These are phyloP conservation scores for Diogma glabrata DNA, from an alignment of 2,888 invertebrate species.

Conservation along the genomic window DNA sequence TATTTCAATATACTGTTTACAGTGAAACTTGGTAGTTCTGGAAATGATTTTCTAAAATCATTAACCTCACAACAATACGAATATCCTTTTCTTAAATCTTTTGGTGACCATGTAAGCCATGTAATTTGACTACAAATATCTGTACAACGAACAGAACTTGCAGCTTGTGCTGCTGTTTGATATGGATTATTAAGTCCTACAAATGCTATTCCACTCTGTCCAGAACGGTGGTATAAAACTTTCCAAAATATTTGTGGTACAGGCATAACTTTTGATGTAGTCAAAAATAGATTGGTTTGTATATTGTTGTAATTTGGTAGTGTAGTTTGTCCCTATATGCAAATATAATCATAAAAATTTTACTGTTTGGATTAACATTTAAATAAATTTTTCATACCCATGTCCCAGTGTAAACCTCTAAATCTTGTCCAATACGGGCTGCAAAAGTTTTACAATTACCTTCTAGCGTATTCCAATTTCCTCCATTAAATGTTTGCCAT, in stretches of 20 bases:
- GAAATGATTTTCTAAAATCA: constrained; percentile 19
- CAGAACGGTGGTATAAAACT: constrained; percentile 31
- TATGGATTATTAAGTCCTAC: constrained; percentile 37
- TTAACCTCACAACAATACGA: constrained; percentile 32
- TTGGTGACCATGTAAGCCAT: constrained; percentile 26
- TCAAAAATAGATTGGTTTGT: constrained; percentile 25
- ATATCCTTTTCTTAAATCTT: constrained; percentile 23
- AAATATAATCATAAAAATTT: constrained; percentile 30
- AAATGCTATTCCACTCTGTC: constrained; percentile 31
- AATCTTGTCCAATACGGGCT: constrained; percentile 16
- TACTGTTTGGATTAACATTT: constrained; percentile 1
- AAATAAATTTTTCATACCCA: background rate
- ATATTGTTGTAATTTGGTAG: constrained; percentile 27
- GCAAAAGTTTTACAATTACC: constrained; percentile 24
- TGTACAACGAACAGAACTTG: constrained; percentile 24
- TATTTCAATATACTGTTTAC: constrained; percentile 20
- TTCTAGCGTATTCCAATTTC: constrained; percentile 34
- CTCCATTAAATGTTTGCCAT: constrained; percentile 40
- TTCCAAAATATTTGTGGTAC: constrained; percentile 37
- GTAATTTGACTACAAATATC: constrained; percentile 25
- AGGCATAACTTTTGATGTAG: constrained; percentile 22
- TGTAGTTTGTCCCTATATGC: constrained; percentile 30
- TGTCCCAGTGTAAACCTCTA: constrained; percentile 33
- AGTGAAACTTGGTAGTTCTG: constrained; percentile 14
- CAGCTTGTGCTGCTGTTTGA: constrained; percentile 13